These are phyloP conservation scores for Tiliacea citrago DNA, from an alignment of 2,888 invertebrate genomes.

Conservation along the genomic window DNA sequence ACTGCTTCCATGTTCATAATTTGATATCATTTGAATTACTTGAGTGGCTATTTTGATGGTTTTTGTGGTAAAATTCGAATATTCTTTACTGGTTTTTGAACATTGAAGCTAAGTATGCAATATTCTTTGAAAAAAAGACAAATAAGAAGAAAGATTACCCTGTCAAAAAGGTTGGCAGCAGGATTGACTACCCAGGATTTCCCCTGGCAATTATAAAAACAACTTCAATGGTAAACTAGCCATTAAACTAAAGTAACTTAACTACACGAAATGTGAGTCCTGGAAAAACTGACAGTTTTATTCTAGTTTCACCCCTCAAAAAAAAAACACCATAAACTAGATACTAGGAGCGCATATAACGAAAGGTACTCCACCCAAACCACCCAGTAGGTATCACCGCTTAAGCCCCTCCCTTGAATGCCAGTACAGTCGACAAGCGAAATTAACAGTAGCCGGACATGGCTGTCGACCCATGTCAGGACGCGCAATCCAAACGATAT, in stretches of 20 bases:
- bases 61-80: slow-evolving; percentile 6
- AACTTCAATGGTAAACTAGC: not conserved
- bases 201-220: not conserved
- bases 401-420: slow-evolving; percentile 60
- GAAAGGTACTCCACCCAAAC: slow-evolving; percentile 31
- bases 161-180: not conserved
- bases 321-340: slow-evolving; percentile 1
- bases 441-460: slow-evolving; percentile 77
- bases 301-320: not conserved
- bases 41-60: slow-evolving; percentile 19
- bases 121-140: not conserved
- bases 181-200: not conserved
- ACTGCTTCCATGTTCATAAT: slow-evolving; percentile 51
- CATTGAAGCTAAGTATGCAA: not conserved
- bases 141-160: not conserved
- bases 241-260: not conserved
- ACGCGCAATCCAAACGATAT: slow-evolving; percentile 71
- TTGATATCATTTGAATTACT: slow-evolving; percentile 48
- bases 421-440: slow-evolving; percentile 73
- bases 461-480: slow-evolving; percentile 78
- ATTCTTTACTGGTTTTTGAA: slow-evolving; percentile 3
- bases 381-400: slow-evolving; percentile 45
- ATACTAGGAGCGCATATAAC: slow-evolving; percentile 50
- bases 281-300: not conserved
- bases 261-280: not conserved